A percentile compares a stretch with the other conserved stretches of the same genome.
phyloP scores from a whole-genome alignment of 2,888 invertebrate species.

The Athalia cordata region DNA sequence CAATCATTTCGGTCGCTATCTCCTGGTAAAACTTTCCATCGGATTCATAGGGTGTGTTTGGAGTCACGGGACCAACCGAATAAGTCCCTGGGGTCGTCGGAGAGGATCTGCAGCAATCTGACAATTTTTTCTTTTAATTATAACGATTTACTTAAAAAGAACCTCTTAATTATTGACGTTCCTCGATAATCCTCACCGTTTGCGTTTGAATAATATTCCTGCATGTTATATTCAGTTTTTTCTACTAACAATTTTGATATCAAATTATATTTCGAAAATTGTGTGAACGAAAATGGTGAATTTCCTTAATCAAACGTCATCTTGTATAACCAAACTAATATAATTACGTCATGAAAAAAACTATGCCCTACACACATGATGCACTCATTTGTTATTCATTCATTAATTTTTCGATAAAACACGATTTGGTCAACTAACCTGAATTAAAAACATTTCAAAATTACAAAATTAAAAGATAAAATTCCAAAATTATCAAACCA shows the following conservation, averaged over 20 bases:
- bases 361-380: no score
- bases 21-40: constrained; percentile 77
- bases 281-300: background rate
- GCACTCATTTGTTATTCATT: no score
- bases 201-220: background rate
- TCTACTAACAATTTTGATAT: background rate
- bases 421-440: no score
- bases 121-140: background rate
- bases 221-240: constrained; percentile 7
- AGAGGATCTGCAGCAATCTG: constrained; percentile 11
- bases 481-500: no score
- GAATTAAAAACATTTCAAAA: no score
- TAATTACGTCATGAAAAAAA: no score
- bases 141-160: background rate
- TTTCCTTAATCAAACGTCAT: background rate
- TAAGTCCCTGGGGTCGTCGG: background rate
- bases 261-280: background rate
- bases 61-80: background rate
- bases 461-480: no score
- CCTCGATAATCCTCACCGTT: background rate
- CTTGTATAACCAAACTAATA: no score
- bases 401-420: no score
- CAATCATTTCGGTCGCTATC: constrained; percentile 80
- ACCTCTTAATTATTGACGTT: background rate
- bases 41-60: background rate